These are phyloP conservation scores for Motacilla tschutschensis DNA, from an alignment of 2,113 vertebrate species.

Conservation along the genomic window DNA sequence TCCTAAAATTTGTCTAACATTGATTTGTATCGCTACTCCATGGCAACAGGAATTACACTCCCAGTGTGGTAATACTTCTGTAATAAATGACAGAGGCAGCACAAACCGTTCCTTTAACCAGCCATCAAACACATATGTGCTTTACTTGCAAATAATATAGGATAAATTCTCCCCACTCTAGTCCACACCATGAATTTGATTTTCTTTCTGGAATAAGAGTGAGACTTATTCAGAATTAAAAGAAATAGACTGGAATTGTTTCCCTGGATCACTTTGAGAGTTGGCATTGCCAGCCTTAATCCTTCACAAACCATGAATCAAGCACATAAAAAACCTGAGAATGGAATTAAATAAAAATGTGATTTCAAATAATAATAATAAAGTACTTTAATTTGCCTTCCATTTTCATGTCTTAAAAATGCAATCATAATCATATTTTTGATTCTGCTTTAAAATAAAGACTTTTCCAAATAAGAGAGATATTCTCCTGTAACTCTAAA, in stretches of 20 bases:
- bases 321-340: background rate
- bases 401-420: background rate
- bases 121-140: background rate
- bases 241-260: background rate
- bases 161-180: background rate
- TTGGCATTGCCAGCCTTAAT: background rate
- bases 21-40: background rate
- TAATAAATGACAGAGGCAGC: background rate
- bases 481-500: background rate
- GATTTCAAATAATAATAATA: background rate
- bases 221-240: background rate
- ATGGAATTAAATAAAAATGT: background rate
- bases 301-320: background rate
- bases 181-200: background rate
- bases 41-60: background rate
- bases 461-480: background rate
- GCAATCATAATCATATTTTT: background rate
- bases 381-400: background rate
- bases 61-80: background rate
- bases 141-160: background rate
- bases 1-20: background rate
- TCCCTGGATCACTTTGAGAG: background rate
- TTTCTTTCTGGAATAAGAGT: background rate
- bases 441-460: background rate
- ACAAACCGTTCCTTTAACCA: background rate